A percentile compares a stretch with the other conserved stretches of the same genome.
Evolutionary conservation across 1,140 invertebrate genomes (phyloP).

Genomic region (Apocrypta bakeri): DNA sequence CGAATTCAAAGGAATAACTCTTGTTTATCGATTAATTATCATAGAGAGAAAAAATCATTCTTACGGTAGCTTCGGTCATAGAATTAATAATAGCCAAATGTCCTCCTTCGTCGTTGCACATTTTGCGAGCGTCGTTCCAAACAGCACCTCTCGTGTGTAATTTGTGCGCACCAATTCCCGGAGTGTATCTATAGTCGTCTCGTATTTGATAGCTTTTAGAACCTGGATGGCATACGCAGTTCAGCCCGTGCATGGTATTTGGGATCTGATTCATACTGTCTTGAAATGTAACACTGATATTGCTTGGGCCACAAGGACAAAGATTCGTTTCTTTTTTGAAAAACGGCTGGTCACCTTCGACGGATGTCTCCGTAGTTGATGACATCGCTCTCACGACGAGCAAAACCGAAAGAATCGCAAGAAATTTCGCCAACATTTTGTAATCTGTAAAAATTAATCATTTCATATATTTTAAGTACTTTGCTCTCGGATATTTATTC

Average conservation of each 20-base stretch:
- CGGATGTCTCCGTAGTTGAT: background rate
- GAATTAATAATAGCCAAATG: constrained; percentile 70
- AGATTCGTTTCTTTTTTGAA: constrained; percentile 3
- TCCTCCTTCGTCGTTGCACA: constrained; percentile 68
- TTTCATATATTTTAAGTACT: no score
- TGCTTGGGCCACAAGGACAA: background rate
- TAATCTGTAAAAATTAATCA: background rate
- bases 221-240: constrained; percentile 63
- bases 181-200: constrained; percentile 65
- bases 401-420: background rate
- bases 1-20: background rate
- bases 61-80: constrained; percentile 62
- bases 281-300: background rate
- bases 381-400: background rate
- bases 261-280: constrained; percentile 14
- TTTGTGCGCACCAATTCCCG: constrained; percentile 66
- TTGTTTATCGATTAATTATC: background rate
- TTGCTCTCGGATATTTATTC: background rate
- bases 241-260: constrained; percentile 61
- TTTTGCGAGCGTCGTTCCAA: constrained; percentile 68
- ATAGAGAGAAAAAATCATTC: background rate
- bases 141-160: constrained; percentile 63
- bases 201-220: constrained; percentile 54
- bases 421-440: background rate
- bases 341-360: background rate